Base-by-base conservation (phyloP, 2,888 invertebrate genomes). In the Bruchidius siliquastri region DNA sequence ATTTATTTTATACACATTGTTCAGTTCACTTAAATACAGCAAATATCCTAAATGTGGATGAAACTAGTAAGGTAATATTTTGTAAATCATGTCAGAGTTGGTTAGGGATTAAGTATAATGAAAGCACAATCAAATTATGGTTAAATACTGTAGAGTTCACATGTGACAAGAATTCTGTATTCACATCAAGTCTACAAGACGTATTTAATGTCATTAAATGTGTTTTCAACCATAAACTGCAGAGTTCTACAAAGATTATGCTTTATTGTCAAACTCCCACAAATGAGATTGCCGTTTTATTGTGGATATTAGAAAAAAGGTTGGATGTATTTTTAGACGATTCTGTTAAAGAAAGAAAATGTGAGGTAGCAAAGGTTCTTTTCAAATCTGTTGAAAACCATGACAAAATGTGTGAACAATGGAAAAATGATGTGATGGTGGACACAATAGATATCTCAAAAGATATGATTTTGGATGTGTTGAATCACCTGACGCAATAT, bases 301-400 rank as follows among this genome's bases (percentile, higher is more conserved):
- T 92, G 69, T 91, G 91, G 91, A 85, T 91, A 0, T 88, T 91
- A 84, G 91, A 92, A 80, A 90, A 89, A 79, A 88, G 89, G 74
- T 83, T 92, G 20, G 87, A 89, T 81, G 86, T 91, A 20, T 81
- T 89, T 20, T 78, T 82, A 32, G 76, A 80, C 83, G 74, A 81
- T 82, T 6, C 82, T 79, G 76, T 86, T 20, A 22, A 49, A 13
- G 21, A 72, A n/a, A 85, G 87, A 71, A 87, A 88, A 0, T 86
- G 85, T 79, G 86, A 87, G 74, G 87, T 90, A 20, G 89, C 89
- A 0, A 91, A 91, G 84, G 86, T 91, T 76, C 83, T 91, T 76
- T 91, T 88, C 83, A 89, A 87, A 83, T 74, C 88, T 0, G 88
- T 67, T 22, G 67, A 89, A 73, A 79, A 83, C 69, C 83, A 86